Evolutionary conservation across 2,888 invertebrate genomes (phyloP).

Genomic region (Drosophila falleni): DNA sequence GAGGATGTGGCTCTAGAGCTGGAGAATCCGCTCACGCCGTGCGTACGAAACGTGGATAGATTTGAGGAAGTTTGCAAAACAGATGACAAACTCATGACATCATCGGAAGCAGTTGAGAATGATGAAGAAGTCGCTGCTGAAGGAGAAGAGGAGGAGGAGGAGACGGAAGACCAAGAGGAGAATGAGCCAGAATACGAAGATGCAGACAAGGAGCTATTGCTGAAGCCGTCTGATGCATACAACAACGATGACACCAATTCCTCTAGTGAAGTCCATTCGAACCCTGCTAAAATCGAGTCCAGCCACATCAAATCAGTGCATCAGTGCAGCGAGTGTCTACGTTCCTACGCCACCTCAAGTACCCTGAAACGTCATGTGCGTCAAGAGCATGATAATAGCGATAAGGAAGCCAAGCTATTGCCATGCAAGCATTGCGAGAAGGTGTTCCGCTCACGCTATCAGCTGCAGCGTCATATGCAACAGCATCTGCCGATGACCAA

Average conservation of each 20-base stretch:
- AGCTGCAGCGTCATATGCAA: slow-evolving; percentile 59
- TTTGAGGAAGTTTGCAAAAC: slow-evolving; percentile 22
- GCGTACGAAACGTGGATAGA: slow-evolving; percentile 9
- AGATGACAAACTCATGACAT: not conserved
- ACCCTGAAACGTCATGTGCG: slow-evolving; percentile 62
- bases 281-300: not conserved
- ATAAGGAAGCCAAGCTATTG: slow-evolving; percentile 3
- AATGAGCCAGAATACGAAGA: slow-evolving; percentile 26
- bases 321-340: slow-evolving; percentile 55
- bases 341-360: slow-evolving; percentile 43
- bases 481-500: slow-evolving; percentile 69
- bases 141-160: not conserved
- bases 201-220: slow-evolving; percentile 30
- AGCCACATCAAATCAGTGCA: slow-evolving; percentile 25
- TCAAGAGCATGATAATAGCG: slow-evolving; percentile 43
- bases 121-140: not conserved
- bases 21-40: slow-evolving; percentile 63
- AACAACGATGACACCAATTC: slow-evolving; percentile 26
- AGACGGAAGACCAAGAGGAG: not conserved
- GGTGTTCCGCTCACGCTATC: slow-evolving; percentile 47
- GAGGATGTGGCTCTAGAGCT: slow-evolving; percentile 57
- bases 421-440: slow-evolving; percentile 59
- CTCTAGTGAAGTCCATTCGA: slow-evolving; percentile 13
- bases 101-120: not conserved
- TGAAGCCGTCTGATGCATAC: slow-evolving; percentile 43